Evolutionary conservation across 2,888 invertebrate genomes (phyloP).

Genomic region (Epicampocera succincta): DNA sequence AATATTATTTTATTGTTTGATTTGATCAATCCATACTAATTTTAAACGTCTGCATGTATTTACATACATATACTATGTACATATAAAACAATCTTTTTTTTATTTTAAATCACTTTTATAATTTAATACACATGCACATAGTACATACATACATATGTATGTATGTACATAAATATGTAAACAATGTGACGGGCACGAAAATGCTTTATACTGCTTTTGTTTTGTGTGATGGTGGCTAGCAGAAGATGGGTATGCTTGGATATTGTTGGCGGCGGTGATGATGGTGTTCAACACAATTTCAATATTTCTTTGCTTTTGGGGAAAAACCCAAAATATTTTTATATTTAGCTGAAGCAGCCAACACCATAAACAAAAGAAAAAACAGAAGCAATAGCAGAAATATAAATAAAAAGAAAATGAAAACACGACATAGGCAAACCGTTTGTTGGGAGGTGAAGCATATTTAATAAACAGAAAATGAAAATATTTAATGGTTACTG

Average conservation of each 20-base stretch:
- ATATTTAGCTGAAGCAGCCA: conserved; percentile 68
- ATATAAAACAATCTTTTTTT: not conserved
- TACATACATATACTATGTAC: no score
- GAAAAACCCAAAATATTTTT: conserved; percentile 73
- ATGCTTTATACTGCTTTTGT: conserved; percentile 41
- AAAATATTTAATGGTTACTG: conserved; percentile 7
- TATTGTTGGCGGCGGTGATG: conserved; percentile 34
- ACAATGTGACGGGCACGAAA: conserved; percentile 32
- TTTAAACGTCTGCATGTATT: conserved; percentile 1
- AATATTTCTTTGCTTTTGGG: conserved; percentile 61
- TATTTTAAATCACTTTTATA: conserved; percentile 31
- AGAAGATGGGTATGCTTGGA: conserved; percentile 27
- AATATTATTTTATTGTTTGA: conserved; percentile 12
- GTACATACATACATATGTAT: not conserved
- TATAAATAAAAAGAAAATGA: conserved; percentile 52
- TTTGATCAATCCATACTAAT: conserved; percentile 18
- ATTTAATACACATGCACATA: no score
- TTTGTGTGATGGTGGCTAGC: conserved; percentile 12
- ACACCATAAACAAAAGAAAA: conserved; percentile 52
- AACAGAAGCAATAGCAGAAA: conserved; percentile 43
- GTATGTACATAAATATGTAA: not conserved
- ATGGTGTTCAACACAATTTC: conserved; percentile 52
- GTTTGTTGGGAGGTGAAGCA: conserved; percentile 25
- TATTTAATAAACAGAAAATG: conserved; percentile 17
- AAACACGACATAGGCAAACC: conserved; percentile 46